These are phyloP conservation scores for Dendrolimus punctatus DNA, from an alignment of 1,140 invertebrate species.

Conservation along the genomic window DNA sequence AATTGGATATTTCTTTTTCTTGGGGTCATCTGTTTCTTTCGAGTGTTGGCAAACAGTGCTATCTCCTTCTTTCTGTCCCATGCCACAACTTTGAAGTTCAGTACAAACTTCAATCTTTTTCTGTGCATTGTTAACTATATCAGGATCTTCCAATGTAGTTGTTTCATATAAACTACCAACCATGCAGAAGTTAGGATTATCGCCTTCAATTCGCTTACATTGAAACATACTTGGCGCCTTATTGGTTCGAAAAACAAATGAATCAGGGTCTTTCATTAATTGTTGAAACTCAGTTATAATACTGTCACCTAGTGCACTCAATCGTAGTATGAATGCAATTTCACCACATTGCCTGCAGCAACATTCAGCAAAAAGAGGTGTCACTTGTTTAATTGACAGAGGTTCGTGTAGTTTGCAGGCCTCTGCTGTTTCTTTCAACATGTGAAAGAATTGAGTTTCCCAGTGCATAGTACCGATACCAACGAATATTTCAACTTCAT, in stretches of 20 bases:
- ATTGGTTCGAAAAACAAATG: constrained; percentile 60
- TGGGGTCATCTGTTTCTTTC: constrained; percentile 11
- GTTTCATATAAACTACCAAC: constrained; percentile 61
- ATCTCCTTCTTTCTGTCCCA: constrained; percentile 19
- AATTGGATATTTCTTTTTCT: constrained; percentile 43
- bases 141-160: constrained; percentile 54
- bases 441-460: constrained; percentile 53
- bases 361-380: constrained; percentile 43
- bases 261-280: constrained; percentile 49
- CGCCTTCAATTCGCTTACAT: constrained; percentile 52
- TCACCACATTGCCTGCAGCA: constrained; percentile 48
- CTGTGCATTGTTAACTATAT: constrained; percentile 29
- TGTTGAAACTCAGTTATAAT: constrained; percentile 65
- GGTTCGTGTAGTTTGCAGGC: constrained; percentile 43
- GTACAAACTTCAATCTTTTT: constrained; percentile 57
- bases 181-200: constrained; percentile 59
- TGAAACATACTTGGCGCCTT: constrained; percentile 60
- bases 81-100: constrained; percentile 47
- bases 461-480: constrained; percentile 56
- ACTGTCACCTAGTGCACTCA: constrained; percentile 51
- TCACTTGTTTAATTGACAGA: constrained; percentile 43
- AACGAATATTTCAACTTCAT: constrained; percentile 51
- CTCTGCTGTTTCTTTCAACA: constrained; percentile 50
- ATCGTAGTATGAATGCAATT: constrained; percentile 47
- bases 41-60: constrained; percentile 25